These are phyloP conservation scores for Limenitis camilla DNA, from an alignment of 2,888 invertebrate genomes.

Conservation along the genomic window DNA sequence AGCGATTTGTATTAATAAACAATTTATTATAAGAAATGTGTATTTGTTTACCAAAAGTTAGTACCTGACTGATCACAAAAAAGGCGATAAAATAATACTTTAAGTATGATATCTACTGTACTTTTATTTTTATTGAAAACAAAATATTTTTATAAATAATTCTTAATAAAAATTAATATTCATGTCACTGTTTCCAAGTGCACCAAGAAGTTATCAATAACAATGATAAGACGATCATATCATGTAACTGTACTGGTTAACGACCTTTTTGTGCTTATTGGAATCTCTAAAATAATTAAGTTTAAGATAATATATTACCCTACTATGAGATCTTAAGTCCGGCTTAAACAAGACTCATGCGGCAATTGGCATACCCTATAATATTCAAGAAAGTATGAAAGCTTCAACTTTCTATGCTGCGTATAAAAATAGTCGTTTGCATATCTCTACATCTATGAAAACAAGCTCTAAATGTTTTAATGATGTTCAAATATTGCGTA, in stretches of 20 bases:
- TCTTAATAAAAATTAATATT: too few relatives aligned
- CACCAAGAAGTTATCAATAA: neutral
- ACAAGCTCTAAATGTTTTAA: neutral
- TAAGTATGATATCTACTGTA: too few relatives aligned
- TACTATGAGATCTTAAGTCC: slow-evolving; percentile 25
- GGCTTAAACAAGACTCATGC: slow-evolving; percentile 20
- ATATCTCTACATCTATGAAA: slow-evolving; percentile 11
- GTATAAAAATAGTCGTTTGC: slow-evolving; percentile 24
- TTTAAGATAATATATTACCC: slow-evolving; percentile 12
- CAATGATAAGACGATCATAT: neutral
- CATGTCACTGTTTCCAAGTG: neutral
- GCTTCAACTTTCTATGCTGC: slow-evolving; percentile 26
- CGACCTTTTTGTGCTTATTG: slow-evolving; percentile 22
- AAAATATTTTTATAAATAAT: too few relatives aligned
- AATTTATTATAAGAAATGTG: too few relatives aligned
- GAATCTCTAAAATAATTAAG: neutral
- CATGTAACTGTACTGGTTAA: slow-evolving; percentile 18
- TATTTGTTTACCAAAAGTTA: too few relatives aligned
- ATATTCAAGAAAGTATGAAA: slow-evolving; percentile 28
- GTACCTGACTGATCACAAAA: too few relatives aligned
- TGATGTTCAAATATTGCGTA: neutral
- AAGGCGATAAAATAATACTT: too few relatives aligned
- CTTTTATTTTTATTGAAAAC: too few relatives aligned
- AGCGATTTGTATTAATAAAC: too few relatives aligned
- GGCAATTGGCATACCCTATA: slow-evolving; percentile 20